Evolutionary conservation across 2,888 invertebrate genomes (phyloP), one percentile per base, ranked within the genome.

Genomic region (Ypsolopha scabrella): DNA sequence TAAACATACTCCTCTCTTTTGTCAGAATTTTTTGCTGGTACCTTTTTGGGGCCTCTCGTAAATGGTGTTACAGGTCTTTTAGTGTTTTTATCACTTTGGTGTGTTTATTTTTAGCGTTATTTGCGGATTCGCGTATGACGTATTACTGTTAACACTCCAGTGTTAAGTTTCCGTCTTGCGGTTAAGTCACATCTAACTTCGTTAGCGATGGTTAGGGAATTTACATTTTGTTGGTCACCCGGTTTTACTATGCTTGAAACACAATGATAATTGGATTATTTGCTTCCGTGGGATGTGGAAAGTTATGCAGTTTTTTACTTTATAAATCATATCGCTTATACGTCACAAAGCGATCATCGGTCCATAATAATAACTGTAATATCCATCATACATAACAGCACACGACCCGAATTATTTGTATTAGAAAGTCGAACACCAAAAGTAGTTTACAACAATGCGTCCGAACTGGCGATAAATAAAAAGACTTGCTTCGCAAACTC

Each of bases 371-470:
- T 38, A 38, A 43, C 8, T 13, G 13, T 13, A 43, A 43, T 49
- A 54, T 54, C 51, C 51, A 53, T 54, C 53, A 53, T 55, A 50
- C 53, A 53, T 55, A 50, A 24, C 24, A 24, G 53, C 63, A 68
- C 72, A 73, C 66, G 69, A 71, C 41, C 71, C 70, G 75, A 72
- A 65, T 45, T 45, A 33, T 63, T 65, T 59, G 65, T 60, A 75
- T 80, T 81, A 81, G 83, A 83, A 82, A 82, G 80, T 72, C 65
- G 56, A 67, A 69, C 72, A 65, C 65, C 62, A 64, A 24, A 67
- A 68, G 70, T 68, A 64, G 70, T 71, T 75, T 60, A 60, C 60
- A 61, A 73, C 67, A 68, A 63, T 73, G 64, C 68, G 64, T 68
- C 63, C 63, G 44, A 51, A 51, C 64, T 66, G 60, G 54, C 63